Evolutionary conservation across 2,888 invertebrate genomes (phyloP).

Genomic region (Xestia rhomboidea): DNA sequence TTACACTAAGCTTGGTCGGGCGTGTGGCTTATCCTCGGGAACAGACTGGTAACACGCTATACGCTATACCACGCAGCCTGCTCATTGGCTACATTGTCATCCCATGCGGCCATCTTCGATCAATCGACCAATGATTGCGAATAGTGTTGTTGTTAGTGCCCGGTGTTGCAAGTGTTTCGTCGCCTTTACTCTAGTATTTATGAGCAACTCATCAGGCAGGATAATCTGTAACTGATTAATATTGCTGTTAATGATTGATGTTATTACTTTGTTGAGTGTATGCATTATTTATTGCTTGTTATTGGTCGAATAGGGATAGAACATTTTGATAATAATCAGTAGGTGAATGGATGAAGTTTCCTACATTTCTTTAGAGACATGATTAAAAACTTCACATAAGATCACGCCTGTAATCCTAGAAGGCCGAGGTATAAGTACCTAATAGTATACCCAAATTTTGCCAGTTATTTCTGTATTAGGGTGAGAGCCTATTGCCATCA

Average conservation of each 20-base stretch:
- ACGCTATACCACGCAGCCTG: slow-evolving; percentile 2
- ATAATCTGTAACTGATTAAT: slow-evolving; percentile 57
- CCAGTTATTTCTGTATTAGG: too few species aligned
- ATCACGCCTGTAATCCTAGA: too few species aligned
- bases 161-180: slow-evolving; percentile 19
- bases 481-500: too few species aligned
- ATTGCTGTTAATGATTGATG: slow-evolving; percentile 34
- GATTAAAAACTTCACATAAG: neutral
- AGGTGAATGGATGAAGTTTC: neutral
- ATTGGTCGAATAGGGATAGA: neutral
- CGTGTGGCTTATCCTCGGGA: slow-evolving; percentile 24
- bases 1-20: slow-evolving; percentile 49
- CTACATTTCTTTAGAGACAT: neutral
- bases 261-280: slow-evolving; percentile 27
- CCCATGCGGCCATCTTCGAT: neutral
- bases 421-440: too few species aligned
- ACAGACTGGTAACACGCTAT: slow-evolving; percentile 37
- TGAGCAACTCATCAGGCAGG: slow-evolving; percentile 48
- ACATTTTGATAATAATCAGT: neutral
- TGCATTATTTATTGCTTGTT: slow-evolving; percentile 36
- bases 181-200: slow-evolving; percentile 43
- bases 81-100: slow-evolving; percentile 23
- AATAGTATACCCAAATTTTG: too few species aligned
- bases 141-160: neutral
- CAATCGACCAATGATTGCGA: neutral